A percentile compares a stretch with the other conserved stretches of the same genome.
Conservation (phyloP, 2,888 invertebrate species). For the Petrolisthes manimaculis region DNA sequence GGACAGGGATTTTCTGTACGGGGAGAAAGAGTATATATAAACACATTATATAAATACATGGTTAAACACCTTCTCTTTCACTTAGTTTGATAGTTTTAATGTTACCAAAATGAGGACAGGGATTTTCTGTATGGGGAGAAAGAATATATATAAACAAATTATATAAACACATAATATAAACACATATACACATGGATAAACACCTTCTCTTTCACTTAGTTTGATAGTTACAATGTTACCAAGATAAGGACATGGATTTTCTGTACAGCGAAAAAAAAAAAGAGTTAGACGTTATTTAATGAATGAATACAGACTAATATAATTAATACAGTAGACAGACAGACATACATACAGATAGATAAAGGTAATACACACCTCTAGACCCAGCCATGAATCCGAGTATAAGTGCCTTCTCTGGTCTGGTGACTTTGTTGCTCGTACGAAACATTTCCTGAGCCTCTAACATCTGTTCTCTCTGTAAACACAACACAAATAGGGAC, state of each 20-base stretch:
- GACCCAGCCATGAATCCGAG: constrained; percentile 99
- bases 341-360: neutral
- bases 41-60: too few relatives aligned
- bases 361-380: constrained; percentile 76
- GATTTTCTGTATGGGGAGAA: constrained; percentile 81
- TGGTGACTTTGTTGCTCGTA: constrained; percentile 93
- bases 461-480: constrained; percentile 89
- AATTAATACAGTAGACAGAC: neutral
- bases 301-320: neutral
- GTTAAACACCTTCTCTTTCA: too few relatives aligned
- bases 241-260: constrained; percentile 96
- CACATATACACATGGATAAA: neutral
- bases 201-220: constrained; percentile 84
- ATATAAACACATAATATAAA: neutral
- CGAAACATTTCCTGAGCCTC: constrained; percentile 98
- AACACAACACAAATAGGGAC: constrained; percentile 70
- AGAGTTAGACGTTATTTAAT: neutral
- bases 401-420: constrained; percentile 97
- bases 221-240: constrained; percentile 97
- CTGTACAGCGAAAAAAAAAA: constrained; percentile 73
- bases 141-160: neutral
- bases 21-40: too few relatives aligned
- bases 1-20: too few relatives aligned
- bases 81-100: too few relatives aligned
- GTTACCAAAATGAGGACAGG: constrained; percentile 97